phyloP scores from a whole-genome alignment of 2,113 vertebrate genomes.

The Gobius niger region DNA sequence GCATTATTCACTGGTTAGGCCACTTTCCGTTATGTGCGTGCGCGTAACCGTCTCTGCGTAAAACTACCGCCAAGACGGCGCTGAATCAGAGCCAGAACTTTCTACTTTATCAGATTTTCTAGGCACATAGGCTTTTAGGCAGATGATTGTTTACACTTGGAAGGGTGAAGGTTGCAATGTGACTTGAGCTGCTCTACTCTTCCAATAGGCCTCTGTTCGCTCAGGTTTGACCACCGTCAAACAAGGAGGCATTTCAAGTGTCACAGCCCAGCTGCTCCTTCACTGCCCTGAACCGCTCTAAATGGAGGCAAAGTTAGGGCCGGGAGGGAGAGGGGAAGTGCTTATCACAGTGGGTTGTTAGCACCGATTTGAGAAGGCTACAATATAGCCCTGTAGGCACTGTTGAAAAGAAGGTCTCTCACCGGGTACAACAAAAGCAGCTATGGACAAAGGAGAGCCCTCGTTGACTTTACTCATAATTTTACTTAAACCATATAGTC shows the following conservation, averaged over 20 bases:
- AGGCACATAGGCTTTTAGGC: no score
- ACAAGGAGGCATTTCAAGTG: conserved; percentile 47
- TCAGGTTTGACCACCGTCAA: conserved; percentile 31
- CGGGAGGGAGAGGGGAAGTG: conserved; percentile 7
- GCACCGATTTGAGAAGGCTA: neutral
- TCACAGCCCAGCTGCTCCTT: conserved; percentile 53
- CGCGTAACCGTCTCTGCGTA: conserved; percentile 49
- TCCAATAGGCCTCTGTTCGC: conserved; percentile 42
- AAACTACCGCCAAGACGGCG: conserved; percentile 46
- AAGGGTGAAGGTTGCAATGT: conserved; percentile 1
- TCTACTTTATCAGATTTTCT: fast-evolving
- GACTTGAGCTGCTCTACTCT: conserved; percentile 40
- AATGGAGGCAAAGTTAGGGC: conserved; percentile 28
- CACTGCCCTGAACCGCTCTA: conserved; percentile 30
- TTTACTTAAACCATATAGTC: conserved; percentile 5
- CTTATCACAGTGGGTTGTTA: neutral
- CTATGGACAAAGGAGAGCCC: conserved; percentile 55
- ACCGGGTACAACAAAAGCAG: neutral
- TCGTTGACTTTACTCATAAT: conserved; percentile 16
- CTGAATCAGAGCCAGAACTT: neutral
- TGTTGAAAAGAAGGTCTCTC: conserved; percentile 15
- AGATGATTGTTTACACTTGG: neutral
- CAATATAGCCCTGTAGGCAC: neutral
- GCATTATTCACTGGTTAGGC: conserved; percentile 13
- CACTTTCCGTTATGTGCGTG: conserved; percentile 66